Percentiles rank a stretch among this genome's conserved stretches.
These are phyloP conservation scores for roundworm (Caenorhabditis elegans) DNA, from an alignment of 1,140 invertebrate species.

Conservation along the genomic window DNA sequence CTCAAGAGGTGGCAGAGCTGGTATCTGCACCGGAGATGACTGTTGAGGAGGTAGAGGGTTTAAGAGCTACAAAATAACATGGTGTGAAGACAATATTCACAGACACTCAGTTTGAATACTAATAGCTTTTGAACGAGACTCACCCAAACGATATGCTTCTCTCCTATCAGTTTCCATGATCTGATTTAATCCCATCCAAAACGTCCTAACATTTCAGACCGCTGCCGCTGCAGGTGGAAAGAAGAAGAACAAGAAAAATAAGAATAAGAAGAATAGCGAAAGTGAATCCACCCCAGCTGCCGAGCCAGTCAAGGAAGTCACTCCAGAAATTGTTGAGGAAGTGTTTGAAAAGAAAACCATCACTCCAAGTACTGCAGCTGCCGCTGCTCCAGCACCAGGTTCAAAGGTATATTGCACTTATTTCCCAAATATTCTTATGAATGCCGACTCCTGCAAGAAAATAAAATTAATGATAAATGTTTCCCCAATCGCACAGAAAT, in stretches of 20 bases:
- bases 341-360: constrained; percentile 23
- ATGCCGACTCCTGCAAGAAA: too few species aligned
- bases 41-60: constrained; percentile 16
- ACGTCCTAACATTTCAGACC: not conserved
- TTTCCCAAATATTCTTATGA: too few species aligned
- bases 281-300: not conserved
- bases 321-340: constrained; percentile 7
- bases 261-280: constrained; percentile 29
- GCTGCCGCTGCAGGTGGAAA: not conserved
- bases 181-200: not conserved
- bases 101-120: not conserved
- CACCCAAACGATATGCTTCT: not conserved
- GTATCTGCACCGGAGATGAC: not conserved
- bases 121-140: not conserved
- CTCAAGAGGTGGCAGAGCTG: not conserved
- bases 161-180: not conserved
- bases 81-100: not conserved
- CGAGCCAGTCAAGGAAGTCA: not conserved
- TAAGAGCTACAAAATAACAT: not conserved
- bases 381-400: not conserved
- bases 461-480: too few species aligned
- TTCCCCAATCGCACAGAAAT: too few species aligned
- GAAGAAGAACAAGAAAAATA: constrained; percentile 34
- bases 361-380: not conserved
- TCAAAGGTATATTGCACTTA: not conserved